phyloP scores from a whole-genome alignment of 1,140 invertebrate genomes.

The Mya arenaria region DNA sequence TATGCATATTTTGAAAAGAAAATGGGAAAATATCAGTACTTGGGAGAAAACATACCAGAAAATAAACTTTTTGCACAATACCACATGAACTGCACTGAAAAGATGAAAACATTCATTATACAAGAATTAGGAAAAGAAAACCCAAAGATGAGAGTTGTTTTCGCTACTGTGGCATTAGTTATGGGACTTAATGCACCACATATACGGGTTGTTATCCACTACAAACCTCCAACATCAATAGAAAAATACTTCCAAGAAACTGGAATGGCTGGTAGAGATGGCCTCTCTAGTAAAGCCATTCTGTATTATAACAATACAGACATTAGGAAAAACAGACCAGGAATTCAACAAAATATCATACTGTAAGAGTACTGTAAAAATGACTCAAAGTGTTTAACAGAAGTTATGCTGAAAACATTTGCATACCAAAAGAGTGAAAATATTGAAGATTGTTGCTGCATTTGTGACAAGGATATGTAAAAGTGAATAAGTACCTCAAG shows the following conservation, averaged over 20 bases:
- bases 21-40: slow-evolving; percentile 14
- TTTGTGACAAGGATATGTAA: slow-evolving; percentile 23
- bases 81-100: slow-evolving; percentile 48
- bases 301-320: slow-evolving; percentile 59
- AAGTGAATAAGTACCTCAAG: slow-evolving; percentile 22
- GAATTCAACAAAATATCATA: slow-evolving; percentile 5
- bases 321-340: slow-evolving; percentile 13
- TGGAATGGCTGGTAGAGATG: slow-evolving; percentile 48
- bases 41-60: slow-evolving; percentile 36
- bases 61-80: slow-evolving; percentile 58
- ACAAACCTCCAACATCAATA: slow-evolving; percentile 41
- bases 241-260: slow-evolving; percentile 58
- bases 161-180: slow-evolving; percentile 56
- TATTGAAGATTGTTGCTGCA: slow-evolving; percentile 14
- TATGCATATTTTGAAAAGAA: slow-evolving; percentile 39
- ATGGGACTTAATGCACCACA: slow-evolving; percentile 54
- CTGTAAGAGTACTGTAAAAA: slow-evolving; percentile 42
- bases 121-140: slow-evolving; percentile 34
- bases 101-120: slow-evolving; percentile 55
- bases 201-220: slow-evolving; percentile 36
- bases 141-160: slow-evolving; percentile 47
- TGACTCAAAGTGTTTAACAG: slow-evolving; percentile 16
- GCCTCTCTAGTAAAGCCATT: slow-evolving; percentile 20
- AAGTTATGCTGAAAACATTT: slow-evolving; percentile 18
- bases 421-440: slow-evolving; percentile 12